phyloP scores from a whole-genome alignment of 2,797 vertebrate species.

The Dendrocincla fuliginosa region DNA sequence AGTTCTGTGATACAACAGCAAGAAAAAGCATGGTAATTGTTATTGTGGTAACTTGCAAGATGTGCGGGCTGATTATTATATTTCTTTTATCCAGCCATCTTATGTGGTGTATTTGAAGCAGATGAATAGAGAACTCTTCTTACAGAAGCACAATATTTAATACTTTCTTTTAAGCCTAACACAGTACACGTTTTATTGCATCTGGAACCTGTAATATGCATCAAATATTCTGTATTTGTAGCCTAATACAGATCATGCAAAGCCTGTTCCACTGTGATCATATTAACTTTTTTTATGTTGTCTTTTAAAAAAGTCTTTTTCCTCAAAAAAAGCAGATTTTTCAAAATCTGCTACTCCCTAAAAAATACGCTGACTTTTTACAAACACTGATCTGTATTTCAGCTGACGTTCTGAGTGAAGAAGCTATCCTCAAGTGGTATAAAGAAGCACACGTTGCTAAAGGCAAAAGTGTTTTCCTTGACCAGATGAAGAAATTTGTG shows the following conservation, averaged over 20 bases:
- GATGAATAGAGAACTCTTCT: neutral
- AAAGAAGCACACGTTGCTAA: constrained; percentile 89
- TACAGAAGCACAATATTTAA: neutral
- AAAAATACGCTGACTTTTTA: neutral
- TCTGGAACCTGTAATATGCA: neutral
- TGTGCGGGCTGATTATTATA: neutral
- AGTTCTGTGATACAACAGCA: neutral
- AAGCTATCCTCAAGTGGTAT: constrained; percentile 91
- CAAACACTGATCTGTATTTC: constrained; percentile 46
- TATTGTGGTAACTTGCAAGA: neutral
- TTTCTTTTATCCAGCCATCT: neutral
- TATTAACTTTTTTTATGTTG: neutral
- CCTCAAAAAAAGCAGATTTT: neutral
- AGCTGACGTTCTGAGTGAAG: constrained; percentile 92
- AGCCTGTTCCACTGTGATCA: neutral
- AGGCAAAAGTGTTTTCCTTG: constrained; percentile 91
- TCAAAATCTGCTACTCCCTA: neutral
- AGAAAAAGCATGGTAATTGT: neutral
- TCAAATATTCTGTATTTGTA: neutral
- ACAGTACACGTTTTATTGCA: neutral
- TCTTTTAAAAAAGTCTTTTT: neutral
- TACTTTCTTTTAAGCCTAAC: constrained; percentile 7
- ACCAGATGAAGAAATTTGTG: constrained; percentile 94
- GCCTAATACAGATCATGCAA: neutral
- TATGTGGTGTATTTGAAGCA: neutral